Evolutionary conservation across 1,140 invertebrate species (phyloP).

Genomic region (Eciton burchellii): DNA sequence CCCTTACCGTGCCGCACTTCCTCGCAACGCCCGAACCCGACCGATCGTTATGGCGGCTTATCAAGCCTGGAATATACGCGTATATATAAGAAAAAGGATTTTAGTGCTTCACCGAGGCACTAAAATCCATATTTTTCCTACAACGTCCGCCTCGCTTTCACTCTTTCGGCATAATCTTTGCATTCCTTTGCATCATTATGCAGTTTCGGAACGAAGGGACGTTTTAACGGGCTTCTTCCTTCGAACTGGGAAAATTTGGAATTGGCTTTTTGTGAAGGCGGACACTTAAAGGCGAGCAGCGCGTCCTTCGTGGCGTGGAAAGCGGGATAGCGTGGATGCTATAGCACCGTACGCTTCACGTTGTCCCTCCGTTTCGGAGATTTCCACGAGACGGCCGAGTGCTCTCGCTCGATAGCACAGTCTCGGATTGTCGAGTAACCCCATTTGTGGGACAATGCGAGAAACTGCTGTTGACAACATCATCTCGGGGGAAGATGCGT

Average conservation of each 20-base stretch:
- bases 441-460: background rate
- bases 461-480: slow-evolving; percentile 15
- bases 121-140: no score
- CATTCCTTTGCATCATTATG: no score
- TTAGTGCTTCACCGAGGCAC: background rate
- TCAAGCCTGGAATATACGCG: background rate
- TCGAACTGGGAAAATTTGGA: no score
- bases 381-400: background rate
- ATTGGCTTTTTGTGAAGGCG: no score
- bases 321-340: no score
- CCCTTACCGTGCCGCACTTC: background rate
- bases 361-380: background rate
- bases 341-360: no score
- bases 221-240: no score
- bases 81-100: background rate
- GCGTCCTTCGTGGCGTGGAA: background rate
- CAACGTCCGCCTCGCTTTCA: no score
- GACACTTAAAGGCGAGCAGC: no score
- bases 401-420: background rate
- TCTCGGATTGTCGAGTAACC: slow-evolving; percentile 9
- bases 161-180: no score
- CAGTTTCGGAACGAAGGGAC: no score
- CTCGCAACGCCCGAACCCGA: background rate
- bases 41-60: background rate
- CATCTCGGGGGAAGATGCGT: background rate